Evolutionary conservation across 37 sponge, comb jelly and placozoan species (phyloP).

Genomic region (Eunapius fragilis): DNA sequence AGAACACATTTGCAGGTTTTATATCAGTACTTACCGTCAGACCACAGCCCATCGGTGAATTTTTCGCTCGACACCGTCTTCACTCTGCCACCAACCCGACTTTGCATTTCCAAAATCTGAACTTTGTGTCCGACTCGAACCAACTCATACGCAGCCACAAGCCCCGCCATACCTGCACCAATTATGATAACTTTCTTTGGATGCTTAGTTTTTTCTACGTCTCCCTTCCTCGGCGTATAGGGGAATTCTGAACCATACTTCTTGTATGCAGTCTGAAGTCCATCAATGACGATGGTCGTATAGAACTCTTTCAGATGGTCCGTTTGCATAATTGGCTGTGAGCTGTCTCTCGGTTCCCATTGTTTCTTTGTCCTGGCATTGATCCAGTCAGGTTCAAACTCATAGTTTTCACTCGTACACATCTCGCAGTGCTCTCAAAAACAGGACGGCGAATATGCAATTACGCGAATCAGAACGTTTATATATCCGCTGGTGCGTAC

Average conservation of each 20-base stretch:
- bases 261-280: slow-evolving; percentile 39
- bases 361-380: neutral
- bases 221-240: no score
- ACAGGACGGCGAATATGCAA: no score
- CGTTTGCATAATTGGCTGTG: slow-evolving; percentile 17
- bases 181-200: slow-evolving; percentile 41
- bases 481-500: no score
- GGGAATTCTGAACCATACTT: neutral
- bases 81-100: slow-evolving; percentile 58
- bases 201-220: slow-evolving; percentile 20
- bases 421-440: no score
- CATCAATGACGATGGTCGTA: slow-evolving; percentile 28
- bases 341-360: no score
- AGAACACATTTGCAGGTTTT: neutral
- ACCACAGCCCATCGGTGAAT: slow-evolving; percentile 40
- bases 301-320: slow-evolving; percentile 50
- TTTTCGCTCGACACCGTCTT: slow-evolving; percentile 27
- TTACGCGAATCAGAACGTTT: no score
- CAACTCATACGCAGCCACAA: slow-evolving; percentile 68
- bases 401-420: neutral
- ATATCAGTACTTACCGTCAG: slow-evolving; percentile 49
- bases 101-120: slow-evolving; percentile 50
- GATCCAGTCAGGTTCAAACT: neutral
- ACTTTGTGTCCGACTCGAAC: slow-evolving; percentile 58
- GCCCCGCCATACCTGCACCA: slow-evolving; percentile 42